Evolutionary conservation across 2,888 invertebrate species (phyloP).

Genomic region (Cephus runcator): DNA sequence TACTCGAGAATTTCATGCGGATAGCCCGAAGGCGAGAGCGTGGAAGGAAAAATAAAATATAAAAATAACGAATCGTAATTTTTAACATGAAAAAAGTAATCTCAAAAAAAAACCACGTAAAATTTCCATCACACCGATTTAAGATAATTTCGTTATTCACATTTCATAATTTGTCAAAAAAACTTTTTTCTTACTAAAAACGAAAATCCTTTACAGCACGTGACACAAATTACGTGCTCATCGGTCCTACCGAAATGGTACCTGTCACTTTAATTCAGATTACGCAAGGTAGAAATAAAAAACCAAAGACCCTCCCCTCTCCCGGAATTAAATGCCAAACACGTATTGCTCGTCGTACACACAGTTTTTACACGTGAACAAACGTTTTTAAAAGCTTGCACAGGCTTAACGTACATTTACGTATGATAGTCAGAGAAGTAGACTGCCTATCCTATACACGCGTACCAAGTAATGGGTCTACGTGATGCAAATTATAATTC

Average conservation of each 20-base stretch:
- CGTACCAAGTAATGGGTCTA: background rate
- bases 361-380: conserved; percentile 33
- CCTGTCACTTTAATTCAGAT: background rate
- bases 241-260: background rate
- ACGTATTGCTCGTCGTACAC: background rate
- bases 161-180: background rate
- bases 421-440: background rate
- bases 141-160: background rate
- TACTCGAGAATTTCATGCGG: background rate
- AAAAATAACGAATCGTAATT: background rate
- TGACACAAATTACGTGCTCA: background rate
- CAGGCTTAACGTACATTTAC: background rate
- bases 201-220: background rate
- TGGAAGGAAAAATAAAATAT: background rate
- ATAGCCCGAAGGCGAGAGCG: background rate
- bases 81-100: background rate
- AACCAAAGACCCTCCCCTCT: too few relatives aligned
- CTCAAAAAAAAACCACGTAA: background rate
- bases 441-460: background rate
- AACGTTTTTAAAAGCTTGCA: conserved; percentile 12
- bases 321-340: background rate
- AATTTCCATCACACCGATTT: background rate
- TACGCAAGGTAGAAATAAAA: background rate
- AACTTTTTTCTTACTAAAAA: background rate
- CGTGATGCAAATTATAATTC: background rate